These are phyloP conservation scores for Hydrolagus affinis DNA, from an alignment of 2,113 vertebrate genomes.

Conservation along the genomic window DNA sequence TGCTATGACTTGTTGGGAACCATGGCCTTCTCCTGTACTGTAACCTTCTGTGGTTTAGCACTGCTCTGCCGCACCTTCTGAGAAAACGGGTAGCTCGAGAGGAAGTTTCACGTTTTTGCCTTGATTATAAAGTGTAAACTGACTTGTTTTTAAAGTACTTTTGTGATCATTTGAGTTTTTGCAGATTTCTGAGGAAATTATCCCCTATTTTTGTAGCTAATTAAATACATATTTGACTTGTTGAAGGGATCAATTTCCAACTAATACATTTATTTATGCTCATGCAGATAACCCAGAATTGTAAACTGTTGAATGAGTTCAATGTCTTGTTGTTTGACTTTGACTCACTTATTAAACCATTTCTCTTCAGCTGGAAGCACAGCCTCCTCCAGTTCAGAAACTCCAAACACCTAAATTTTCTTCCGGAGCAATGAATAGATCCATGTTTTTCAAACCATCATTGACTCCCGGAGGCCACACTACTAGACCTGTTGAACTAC, in stretches of 20 bases:
- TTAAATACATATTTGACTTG: neutral
- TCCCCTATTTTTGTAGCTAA: neutral
- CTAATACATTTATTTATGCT: neutral
- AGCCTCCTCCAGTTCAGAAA: slow-evolving; percentile 77
- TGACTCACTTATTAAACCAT: too few relatives aligned
- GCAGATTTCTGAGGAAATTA: neutral
- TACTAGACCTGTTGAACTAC: slow-evolving; percentile 51
- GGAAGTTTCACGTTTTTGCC: neutral
- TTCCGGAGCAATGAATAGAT: slow-evolving; percentile 59
- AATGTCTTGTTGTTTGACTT: neutral
- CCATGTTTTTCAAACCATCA: slow-evolving; percentile 80
- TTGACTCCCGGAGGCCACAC: slow-evolving; percentile 63
- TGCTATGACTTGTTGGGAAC: neutral
- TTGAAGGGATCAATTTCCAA: neutral
- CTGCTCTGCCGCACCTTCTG: too few relatives aligned
- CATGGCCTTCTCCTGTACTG: neutral
- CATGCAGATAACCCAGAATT: neutral
- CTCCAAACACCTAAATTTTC: slow-evolving; percentile 68
- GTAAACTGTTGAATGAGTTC: neutral
- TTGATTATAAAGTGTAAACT: neutral
- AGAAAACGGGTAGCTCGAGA: too few relatives aligned
- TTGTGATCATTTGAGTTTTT: neutral
- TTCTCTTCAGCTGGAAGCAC: slow-evolving; percentile 63
- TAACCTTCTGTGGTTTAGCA: neutral
- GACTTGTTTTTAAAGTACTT: neutral